These are phyloP conservation scores for Gorsachius magnificus DNA, from an alignment of 2,797 vertebrate genomes.

Conservation along the genomic window DNA sequence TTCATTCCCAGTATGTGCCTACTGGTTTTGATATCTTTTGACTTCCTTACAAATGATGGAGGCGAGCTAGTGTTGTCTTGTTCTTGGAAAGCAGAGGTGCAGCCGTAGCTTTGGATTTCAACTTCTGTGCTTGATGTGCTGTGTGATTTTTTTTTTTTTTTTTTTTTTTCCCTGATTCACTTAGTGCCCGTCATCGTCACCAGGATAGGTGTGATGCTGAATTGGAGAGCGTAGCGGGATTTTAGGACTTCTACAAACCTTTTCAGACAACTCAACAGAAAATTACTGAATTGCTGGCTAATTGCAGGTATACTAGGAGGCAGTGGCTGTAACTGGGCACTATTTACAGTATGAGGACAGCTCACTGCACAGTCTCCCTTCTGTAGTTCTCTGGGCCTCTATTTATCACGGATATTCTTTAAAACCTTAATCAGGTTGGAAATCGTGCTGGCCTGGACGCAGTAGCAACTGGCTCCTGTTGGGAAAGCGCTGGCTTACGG, in stretches of 20 bases:
- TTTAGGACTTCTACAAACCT: background rate
- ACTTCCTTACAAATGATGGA: background rate
- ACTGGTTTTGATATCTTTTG: background rate
- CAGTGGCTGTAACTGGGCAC: background rate
- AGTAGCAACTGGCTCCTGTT: background rate
- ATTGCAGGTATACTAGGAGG: background rate
- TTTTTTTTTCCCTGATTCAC: background rate
- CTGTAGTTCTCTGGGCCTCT: background rate
- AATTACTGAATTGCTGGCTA: background rate
- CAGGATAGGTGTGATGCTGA: background rate
- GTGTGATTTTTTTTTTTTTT: background rate
- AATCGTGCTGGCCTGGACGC: background rate
- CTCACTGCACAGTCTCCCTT: background rate
- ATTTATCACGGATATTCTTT: rapidly evolving
- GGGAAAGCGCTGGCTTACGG: background rate
- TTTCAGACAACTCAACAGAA: background rate
- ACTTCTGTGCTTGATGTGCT: background rate
- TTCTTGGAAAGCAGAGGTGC: background rate
- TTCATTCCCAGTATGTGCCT: background rate
- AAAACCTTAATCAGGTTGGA: background rate
- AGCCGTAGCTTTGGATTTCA: background rate
- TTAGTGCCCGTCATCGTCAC: background rate
- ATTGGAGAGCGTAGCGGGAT: background rate
- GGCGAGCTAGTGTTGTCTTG: background rate
- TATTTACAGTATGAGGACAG: background rate